phyloP scores from a whole-genome alignment of 2,113 vertebrate species.

The Propithecus coquereli region DNA sequence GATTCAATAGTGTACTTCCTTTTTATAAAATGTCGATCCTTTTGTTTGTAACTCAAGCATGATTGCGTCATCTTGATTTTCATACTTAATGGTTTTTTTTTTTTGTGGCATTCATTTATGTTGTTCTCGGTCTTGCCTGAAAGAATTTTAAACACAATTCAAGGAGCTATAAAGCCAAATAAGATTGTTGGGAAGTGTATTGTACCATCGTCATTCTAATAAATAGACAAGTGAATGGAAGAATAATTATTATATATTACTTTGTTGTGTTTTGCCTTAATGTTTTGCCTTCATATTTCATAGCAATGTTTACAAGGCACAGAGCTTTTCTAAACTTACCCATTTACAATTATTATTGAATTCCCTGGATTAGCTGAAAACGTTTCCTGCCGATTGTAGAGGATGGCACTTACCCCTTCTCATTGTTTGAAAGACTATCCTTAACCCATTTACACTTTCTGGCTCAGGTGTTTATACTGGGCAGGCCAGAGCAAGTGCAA shows the following conservation, averaged over 20 bases:
- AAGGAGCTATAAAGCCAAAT: slow-evolving; percentile 46
- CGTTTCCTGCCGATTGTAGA: slow-evolving; percentile 45
- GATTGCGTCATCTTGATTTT: slow-evolving; percentile 64
- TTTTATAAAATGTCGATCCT: slow-evolving; percentile 50
- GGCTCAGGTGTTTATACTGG: slow-evolving; percentile 30
- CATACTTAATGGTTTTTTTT: slow-evolving; percentile 52
- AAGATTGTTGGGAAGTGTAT: slow-evolving; percentile 17
- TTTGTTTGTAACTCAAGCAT: slow-evolving; percentile 67
- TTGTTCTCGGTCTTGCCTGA: slow-evolving; percentile 60
- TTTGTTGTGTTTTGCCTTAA: slow-evolving; percentile 47
- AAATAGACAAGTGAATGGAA: slow-evolving; percentile 49
- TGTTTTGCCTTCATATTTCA: slow-evolving; percentile 73
- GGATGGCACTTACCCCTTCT: slow-evolving; percentile 18
- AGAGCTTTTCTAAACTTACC: slow-evolving; percentile 68
- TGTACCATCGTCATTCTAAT: slow-evolving; percentile 51
- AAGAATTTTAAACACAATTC: slow-evolving; percentile 64
- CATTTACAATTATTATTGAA: slow-evolving; percentile 63
- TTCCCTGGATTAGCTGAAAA: slow-evolving; percentile 61
- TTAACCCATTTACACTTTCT: slow-evolving; percentile 45
- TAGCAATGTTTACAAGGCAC: slow-evolving; percentile 67
- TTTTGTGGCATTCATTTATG: slow-evolving; percentile 47
- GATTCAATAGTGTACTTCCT: slow-evolving; percentile 51
- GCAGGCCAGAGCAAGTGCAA: slow-evolving; percentile 60
- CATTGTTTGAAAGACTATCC: not conserved
- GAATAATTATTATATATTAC: slow-evolving; percentile 62